These are phyloP conservation scores for Cryptus armator DNA, from an alignment of 2,888 invertebrate species.

Conservation along the genomic window DNA sequence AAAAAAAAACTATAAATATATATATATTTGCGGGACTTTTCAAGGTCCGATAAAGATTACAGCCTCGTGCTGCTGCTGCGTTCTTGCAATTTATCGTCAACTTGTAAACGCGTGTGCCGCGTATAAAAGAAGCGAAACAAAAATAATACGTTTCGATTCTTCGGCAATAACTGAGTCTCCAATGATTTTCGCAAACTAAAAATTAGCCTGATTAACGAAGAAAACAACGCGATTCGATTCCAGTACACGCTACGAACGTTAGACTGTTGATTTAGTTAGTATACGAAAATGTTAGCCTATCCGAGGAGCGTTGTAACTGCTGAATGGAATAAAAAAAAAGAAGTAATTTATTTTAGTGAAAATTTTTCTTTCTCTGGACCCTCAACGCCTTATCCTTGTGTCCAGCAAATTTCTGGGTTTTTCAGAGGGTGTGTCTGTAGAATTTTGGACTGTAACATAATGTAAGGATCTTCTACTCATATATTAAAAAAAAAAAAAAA, in stretches of 20 bases:
- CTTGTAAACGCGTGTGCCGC: constrained; percentile 1
- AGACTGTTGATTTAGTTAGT: constrained; percentile 73
- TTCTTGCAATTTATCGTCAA: not conserved
- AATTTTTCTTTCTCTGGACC: constrained; percentile 78
- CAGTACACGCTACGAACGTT: constrained; percentile 59
- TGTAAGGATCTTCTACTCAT: not conserved
- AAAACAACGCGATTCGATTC: constrained; percentile 49
- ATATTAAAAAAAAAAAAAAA: not conserved
- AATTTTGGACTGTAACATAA: constrained; percentile 11
- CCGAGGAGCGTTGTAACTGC: constrained; percentile 79
- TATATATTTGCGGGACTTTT: constrained; percentile 22
- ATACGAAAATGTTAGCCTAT: constrained; percentile 73
- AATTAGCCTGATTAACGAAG: constrained; percentile 27
- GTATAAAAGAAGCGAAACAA: not conserved
- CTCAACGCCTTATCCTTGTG: constrained; percentile 75
- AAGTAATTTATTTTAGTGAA: constrained; percentile 80
- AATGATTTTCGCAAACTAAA: constrained; percentile 5
- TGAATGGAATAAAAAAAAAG: constrained; percentile 77
- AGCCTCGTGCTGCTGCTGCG: not conserved
- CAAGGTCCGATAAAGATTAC: constrained; percentile 39
- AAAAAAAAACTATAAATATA: not conserved
- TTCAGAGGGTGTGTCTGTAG: constrained; percentile 22
- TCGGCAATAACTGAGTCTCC: constrained; percentile 1
- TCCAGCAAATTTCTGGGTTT: constrained; percentile 47
- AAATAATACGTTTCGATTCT: not conserved